A percentile compares a stretch with the other conserved stretches of the same genome.
Conservation (phyloP, 2,113 vertebrate genomes). For the Zosterops pallidus region DNA sequence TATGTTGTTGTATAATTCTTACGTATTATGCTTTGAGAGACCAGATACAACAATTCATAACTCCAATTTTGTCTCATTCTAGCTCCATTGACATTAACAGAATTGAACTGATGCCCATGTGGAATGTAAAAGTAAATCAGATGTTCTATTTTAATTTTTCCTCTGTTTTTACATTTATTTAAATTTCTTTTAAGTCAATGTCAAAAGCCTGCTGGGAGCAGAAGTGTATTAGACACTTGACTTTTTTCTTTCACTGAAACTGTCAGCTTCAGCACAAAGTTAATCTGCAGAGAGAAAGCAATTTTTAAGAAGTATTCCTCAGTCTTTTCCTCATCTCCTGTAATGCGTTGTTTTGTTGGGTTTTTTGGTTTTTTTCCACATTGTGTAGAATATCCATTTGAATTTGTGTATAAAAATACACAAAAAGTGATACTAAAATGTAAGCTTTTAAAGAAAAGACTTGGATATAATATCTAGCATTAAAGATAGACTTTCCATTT, state of each 20-base stretch:
- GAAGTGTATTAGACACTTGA: background rate
- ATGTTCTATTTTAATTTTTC: background rate
- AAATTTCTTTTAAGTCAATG: background rate
- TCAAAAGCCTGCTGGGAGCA: background rate
- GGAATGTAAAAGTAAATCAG: background rate
- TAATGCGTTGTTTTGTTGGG: background rate
- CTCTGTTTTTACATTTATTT: background rate
- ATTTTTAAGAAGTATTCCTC: background rate
- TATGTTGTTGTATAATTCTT: background rate
- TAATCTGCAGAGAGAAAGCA: background rate
- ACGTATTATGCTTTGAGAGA: background rate
- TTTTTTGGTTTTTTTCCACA: background rate
- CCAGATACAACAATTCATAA: background rate
- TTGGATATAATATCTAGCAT: background rate
- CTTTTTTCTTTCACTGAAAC: background rate
- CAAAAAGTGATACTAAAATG: background rate
- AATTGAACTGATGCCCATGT: background rate
- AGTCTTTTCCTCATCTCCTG: background rate
- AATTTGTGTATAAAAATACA: background rate
- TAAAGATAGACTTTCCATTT: background rate
- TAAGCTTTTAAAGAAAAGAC: background rate
- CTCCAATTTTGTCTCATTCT: background rate
- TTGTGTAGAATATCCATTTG: background rate
- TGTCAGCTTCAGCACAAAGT: conserved; percentile 1
- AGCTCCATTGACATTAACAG: background rate